Evolutionary conservation across 2,113 vertebrate species (phyloP).

Genomic region (Willisornis vidua): DNA sequence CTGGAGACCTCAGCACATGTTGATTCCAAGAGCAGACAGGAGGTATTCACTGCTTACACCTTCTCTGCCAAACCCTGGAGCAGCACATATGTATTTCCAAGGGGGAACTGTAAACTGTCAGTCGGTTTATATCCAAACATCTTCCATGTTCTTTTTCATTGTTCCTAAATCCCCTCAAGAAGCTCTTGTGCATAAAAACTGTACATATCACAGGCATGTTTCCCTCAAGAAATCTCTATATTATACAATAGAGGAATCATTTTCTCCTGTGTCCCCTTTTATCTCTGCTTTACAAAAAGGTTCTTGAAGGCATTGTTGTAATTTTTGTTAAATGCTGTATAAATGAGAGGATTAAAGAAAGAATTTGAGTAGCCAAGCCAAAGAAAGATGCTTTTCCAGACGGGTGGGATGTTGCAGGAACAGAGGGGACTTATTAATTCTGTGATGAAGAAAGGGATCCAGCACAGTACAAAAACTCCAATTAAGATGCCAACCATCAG

Average conservation of each 20-base stretch:
- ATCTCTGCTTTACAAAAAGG: constrained; percentile 71
- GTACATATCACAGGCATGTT: not conserved
- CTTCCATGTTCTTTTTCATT: not conserved
- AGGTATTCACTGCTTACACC: not conserved
- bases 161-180: not conserved
- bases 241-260: not conserved
- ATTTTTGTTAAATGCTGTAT: constrained; percentile 79
- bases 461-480: constrained; percentile 73
- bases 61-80: not conserved
- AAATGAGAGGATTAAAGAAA: constrained; percentile 79
- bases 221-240: not conserved
- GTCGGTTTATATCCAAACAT: not conserved
- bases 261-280: not conserved
- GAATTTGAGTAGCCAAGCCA: constrained; percentile 78
- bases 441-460: constrained; percentile 74
- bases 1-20: not conserved
- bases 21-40: not conserved
- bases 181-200: not conserved
- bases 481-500: constrained; percentile 76
- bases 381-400: constrained; percentile 77
- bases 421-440: constrained; percentile 74
- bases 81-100: not conserved
- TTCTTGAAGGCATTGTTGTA: constrained; percentile 75
- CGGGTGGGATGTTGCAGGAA: constrained; percentile 70
- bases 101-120: not conserved